These are phyloP conservation scores for Kryphioiulus occultus DNA, from an alignment of 2,888 invertebrate genomes.

Conservation along the genomic window DNA sequence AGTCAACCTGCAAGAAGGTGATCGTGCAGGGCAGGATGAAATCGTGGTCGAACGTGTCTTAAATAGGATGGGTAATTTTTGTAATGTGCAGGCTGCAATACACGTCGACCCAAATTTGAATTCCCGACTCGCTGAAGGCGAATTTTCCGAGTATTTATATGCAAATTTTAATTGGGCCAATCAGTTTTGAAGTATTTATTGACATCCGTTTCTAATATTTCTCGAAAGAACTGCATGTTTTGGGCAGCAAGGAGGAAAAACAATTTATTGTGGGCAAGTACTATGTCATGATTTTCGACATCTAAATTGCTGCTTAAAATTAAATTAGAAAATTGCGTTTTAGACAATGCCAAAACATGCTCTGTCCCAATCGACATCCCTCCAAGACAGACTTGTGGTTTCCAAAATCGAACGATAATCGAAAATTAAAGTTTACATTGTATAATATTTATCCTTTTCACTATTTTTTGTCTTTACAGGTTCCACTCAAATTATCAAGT, in stretches of 20 bases:
- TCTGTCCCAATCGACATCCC: too few relatives aligned
- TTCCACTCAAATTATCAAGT: too few relatives aligned
- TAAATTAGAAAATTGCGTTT: slow-evolving; percentile 32
- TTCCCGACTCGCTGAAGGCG: not conserved
- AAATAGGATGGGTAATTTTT: slow-evolving; percentile 39
- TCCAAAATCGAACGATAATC: too few relatives aligned
- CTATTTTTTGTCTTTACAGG: too few relatives aligned
- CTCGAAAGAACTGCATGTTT: slow-evolving; percentile 3
- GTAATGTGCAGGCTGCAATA: not conserved
- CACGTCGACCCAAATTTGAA: slow-evolving; percentile 29
- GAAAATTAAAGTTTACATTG: too few relatives aligned
- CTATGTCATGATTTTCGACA: slow-evolving; percentile 28
- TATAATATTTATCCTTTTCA: too few relatives aligned
- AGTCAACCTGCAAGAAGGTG: not conserved
- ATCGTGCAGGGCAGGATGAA: not conserved
- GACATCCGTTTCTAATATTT: slow-evolving; percentile 40
- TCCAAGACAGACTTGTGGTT: too few relatives aligned
- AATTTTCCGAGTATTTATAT: slow-evolving; percentile 20
- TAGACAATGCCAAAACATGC: not conserved
- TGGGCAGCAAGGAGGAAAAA: slow-evolving; percentile 26
- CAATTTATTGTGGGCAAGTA: slow-evolving; percentile 22
- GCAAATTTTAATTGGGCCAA: slow-evolving; percentile 35
- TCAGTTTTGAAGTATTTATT: slow-evolving; percentile 39
- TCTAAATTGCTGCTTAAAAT: slow-evolving; percentile 39
- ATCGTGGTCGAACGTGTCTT: slow-evolving; percentile 28